Base-by-base conservation (phyloP, 92 coral and sea anemone genomes). In the Zoanthus gigantus region DNA sequence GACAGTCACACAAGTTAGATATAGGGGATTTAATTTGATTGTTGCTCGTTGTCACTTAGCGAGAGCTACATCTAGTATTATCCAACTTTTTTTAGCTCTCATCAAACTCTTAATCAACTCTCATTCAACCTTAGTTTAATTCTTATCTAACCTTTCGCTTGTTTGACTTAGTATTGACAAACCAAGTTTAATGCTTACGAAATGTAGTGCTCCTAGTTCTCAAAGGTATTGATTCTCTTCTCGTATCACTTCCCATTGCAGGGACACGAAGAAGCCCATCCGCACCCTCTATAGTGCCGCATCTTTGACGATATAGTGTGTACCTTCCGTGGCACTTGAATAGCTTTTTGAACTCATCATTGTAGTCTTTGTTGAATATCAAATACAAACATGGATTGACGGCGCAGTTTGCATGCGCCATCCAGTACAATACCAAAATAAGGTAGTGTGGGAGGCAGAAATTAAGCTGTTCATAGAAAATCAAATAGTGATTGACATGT, bases 351-450 rank as follows among this genome's bases (percentile, higher is more conserved):
- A 80, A 61, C 74, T 80, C 85, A 53, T 80, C 85, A 15, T 63
- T 80, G 74, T 80, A 80, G n/a, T 80, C 85, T 32, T 80, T 80
- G 50, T 81, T 81, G 63, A 81, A 81, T 14, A 81, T 18, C 75
- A 81, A 66, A 13, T 81, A 81, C 60, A 81, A 17, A 5, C 85
- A 81, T 1, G 85, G 85, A 29, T 81, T 81, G 13, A 81, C 28
- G 63, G 85, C 85, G 7, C 85, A 81, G 85, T 81, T 81, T 13
- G 61, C 85, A 66, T 81, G 85, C 63, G 85, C 85, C 5, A 66
- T 18, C 85, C 85, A 81, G 46, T 60, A 81, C 28, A 81, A n/a
- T 60, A 81, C 7, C 3, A 66, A 8, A 16, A 56, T 13, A 13
- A 81, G 44, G 11, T 17, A 46, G 7, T 30, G 63, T 7, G 85